Percentiles rank a stretch among this genome's conserved stretches.
phyloP scores from a whole-genome alignment of 2,888 invertebrate genomes.

The Bedellia somnulentella region DNA sequence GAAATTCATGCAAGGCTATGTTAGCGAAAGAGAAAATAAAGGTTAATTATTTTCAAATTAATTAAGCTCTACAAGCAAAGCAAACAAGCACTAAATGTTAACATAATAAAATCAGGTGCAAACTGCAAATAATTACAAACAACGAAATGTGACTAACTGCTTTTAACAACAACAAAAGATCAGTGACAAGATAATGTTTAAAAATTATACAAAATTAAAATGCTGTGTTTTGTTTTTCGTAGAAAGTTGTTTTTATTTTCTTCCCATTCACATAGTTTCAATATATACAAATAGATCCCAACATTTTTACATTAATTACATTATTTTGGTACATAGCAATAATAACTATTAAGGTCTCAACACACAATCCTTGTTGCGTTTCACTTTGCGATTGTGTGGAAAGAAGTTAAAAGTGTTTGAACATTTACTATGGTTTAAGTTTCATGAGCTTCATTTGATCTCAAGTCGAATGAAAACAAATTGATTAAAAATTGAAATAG shows the following conservation, averaged over 20 bases:
- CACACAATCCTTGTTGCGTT: too few species aligned
- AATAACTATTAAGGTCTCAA: too few species aligned
- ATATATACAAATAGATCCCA: slow-evolving; percentile 57
- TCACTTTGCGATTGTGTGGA: too few species aligned
- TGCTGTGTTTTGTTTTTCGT: slow-evolving; percentile 42
- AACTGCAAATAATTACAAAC: slow-evolving; percentile 16
- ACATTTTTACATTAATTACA: slow-evolving; percentile 54
- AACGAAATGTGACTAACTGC: slow-evolving; percentile 27
- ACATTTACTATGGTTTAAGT: too few species aligned
- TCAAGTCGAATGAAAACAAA: too few species aligned
- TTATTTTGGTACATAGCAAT: slow-evolving; percentile 19
- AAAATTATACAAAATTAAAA: too few species aligned
- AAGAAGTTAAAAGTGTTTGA: too few species aligned
- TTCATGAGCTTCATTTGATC: too few species aligned
- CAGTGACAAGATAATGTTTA: slow-evolving; percentile 46
- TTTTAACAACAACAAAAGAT: slow-evolving; percentile 18
- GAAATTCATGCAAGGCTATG: slow-evolving; percentile 13
- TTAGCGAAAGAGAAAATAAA: slow-evolving; percentile 19
- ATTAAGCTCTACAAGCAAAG: slow-evolving; percentile 24
- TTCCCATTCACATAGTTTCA: slow-evolving; percentile 51
- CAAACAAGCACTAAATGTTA: too few species aligned
- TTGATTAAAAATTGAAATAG: too few species aligned
- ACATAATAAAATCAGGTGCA: too few species aligned
- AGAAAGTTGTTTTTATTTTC: slow-evolving; percentile 51
- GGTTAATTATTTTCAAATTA: slow-evolving; percentile 13